A percentile compares a stretch with the other conserved stretches of the same genome.
Conservation (phyloP, 2,888 invertebrate genomes). For the Agonopterix subpropinquella region DNA sequence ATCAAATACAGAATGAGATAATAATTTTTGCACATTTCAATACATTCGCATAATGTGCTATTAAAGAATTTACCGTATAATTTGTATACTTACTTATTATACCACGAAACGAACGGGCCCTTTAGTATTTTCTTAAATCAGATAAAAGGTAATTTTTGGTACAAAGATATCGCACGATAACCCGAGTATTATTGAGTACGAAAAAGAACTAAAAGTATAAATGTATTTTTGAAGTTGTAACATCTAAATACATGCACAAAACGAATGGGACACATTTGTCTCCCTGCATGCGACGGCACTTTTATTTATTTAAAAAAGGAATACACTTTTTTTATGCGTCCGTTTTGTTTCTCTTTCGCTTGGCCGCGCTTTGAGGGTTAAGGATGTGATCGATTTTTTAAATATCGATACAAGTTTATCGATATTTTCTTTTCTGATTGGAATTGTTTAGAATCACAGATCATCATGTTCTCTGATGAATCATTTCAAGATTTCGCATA, state of each 20-base stretch:
- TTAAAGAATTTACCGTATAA: conserved; percentile 9
- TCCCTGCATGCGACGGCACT: conserved; percentile 42
- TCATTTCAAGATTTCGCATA: no score
- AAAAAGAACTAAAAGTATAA: conserved; percentile 1
- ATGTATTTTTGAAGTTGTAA: conserved; percentile 24
- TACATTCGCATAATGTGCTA: background rate
- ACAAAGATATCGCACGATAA: background rate
- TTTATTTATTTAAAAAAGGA: conserved; percentile 34
- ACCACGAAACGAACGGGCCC: conserved; percentile 7
- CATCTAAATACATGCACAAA: conserved; percentile 42
- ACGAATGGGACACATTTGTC: conserved; percentile 49
- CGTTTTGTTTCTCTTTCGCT: conserved; percentile 48
- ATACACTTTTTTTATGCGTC: conserved; percentile 23
- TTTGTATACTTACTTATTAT: conserved; percentile 9
- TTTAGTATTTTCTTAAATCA: conserved; percentile 7
- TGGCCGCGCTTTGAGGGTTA: conserved; percentile 24
- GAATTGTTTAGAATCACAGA: no score
- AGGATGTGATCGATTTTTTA: no score
- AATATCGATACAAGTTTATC: no score
- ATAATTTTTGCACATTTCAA: background rate
- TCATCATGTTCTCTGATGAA: no score
- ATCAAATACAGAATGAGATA: no score
- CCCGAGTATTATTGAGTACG: background rate
- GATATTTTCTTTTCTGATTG: no score
- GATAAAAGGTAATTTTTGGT: background rate